These are phyloP conservation scores for Trichosurus vulpecula DNA, from an alignment of 2,797 vertebrate species.

Conservation along the genomic window DNA sequence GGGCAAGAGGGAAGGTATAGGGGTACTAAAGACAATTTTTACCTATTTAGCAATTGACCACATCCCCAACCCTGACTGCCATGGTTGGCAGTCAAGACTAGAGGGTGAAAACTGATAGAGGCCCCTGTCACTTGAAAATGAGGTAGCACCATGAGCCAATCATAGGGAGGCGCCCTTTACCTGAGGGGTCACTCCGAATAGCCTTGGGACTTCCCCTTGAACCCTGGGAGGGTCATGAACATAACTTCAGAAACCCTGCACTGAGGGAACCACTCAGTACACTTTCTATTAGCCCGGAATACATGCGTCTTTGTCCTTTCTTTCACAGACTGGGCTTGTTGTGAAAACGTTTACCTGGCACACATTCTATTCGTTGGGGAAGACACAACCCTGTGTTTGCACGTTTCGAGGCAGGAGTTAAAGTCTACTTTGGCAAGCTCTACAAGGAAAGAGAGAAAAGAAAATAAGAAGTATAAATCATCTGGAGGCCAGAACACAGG, in stretches of 20 bases:
- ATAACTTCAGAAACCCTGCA: background rate
- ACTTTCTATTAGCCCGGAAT: slow-evolving; percentile 37
- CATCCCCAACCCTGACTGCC: background rate
- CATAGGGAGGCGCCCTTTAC: background rate
- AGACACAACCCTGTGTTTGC: slow-evolving; percentile 71
- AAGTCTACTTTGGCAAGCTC: slow-evolving; percentile 77
- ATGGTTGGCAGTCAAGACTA: background rate
- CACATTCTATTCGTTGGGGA: slow-evolving; percentile 56
- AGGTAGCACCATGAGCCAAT: background rate
- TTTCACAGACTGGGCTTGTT: slow-evolving; percentile 64
- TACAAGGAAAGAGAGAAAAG: slow-evolving; percentile 79
- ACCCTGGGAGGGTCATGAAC: background rate
- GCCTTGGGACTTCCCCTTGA: background rate
- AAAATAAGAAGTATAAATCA: slow-evolving; percentile 79
- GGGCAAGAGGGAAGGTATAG: background rate
- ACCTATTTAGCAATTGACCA: background rate
- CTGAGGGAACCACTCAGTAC: background rate
- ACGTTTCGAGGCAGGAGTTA: slow-evolving; percentile 69
- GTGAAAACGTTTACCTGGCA: slow-evolving; percentile 72
- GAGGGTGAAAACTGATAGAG: background rate
- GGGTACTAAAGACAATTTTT: background rate
- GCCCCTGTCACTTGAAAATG: slow-evolving; percentile 11
- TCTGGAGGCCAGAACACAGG: slow-evolving; percentile 79
- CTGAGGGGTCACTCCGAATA: background rate
- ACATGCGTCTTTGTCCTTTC: slow-evolving; percentile 63